These are phyloP conservation scores for Apus apus DNA, from an alignment of 2,113 vertebrate species.

Conservation along the genomic window DNA sequence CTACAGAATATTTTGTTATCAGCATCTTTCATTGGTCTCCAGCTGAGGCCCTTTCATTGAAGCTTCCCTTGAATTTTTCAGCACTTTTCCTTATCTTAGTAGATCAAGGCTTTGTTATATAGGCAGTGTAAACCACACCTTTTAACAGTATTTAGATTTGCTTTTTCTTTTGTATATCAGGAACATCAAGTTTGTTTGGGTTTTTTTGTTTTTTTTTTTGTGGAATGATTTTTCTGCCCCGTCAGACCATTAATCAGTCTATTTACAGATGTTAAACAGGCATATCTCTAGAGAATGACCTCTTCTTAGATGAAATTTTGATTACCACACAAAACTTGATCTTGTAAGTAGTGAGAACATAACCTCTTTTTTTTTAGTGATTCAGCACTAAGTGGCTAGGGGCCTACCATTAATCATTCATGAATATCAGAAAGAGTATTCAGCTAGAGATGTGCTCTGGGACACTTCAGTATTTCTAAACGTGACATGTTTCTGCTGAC, in stretches of 20 bases:
- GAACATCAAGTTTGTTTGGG: background rate
- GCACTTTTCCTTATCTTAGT: background rate
- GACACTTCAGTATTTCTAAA: slow-evolving; percentile 28
- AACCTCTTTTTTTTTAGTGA: background rate
- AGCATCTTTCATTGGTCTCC: background rate
- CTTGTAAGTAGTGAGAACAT: background rate
- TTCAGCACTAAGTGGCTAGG: background rate
- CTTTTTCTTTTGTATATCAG: background rate
- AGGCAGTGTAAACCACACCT: background rate
- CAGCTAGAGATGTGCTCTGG: background rate
- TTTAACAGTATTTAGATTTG: background rate
- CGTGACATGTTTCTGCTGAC: slow-evolving; percentile 17
- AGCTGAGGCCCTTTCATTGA: background rate
- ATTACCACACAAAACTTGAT: background rate
- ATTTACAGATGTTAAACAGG: background rate
- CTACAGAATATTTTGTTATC: background rate
- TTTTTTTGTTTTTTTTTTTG: too few species aligned
- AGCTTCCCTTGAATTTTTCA: background rate
- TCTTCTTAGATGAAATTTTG: background rate
- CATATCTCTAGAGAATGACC: background rate
- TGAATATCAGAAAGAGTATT: slow-evolving; percentile 51
- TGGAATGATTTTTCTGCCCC: background rate
- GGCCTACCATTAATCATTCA: slow-evolving; percentile 43
- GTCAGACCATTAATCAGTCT: background rate
- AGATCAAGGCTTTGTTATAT: background rate